Conservation (phyloP, 2,888 invertebrate genomes). For the Beris chalybata region DNA sequence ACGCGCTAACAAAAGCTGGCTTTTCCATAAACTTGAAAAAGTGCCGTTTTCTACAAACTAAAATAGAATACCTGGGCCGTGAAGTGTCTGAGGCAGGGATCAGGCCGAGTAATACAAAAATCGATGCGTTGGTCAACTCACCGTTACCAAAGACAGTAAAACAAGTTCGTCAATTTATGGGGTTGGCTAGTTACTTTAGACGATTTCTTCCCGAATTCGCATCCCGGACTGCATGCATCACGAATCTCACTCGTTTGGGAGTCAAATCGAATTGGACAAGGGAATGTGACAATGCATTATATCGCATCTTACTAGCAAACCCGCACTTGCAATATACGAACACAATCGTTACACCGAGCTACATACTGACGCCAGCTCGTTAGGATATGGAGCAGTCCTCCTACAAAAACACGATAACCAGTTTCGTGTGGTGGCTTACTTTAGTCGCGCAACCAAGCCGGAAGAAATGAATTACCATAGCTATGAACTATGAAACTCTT, state of each 20-base stretch:
- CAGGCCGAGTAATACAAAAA: constrained; percentile 15
- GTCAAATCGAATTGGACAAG: constrained; percentile 16
- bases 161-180: too few relatives aligned
- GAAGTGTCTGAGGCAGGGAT: constrained; percentile 18
- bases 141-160: background rate
- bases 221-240: constrained; percentile 10
- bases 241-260: background rate
- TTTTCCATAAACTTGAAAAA: background rate
- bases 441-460: too few relatives aligned
- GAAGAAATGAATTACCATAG: too few relatives aligned
- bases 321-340: constrained; percentile 43
- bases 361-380: constrained; percentile 49
- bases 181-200: constrained; percentile 16
- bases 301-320: constrained; percentile 41
- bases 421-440: too few relatives aligned
- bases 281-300: too few relatives aligned
- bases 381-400: too few relatives aligned
- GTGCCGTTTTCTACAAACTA: constrained; percentile 4
- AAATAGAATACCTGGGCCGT: constrained; percentile 8
- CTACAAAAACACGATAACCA: too few relatives aligned
- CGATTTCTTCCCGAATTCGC: constrained; percentile 20
- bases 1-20: background rate
- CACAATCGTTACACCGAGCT: constrained; percentile 31
- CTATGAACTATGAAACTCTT: too few relatives aligned
- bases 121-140: constrained; percentile 6